Conservation (phyloP, 2,888 invertebrate genomes). For the Pristionchus arcanus region DNA sequence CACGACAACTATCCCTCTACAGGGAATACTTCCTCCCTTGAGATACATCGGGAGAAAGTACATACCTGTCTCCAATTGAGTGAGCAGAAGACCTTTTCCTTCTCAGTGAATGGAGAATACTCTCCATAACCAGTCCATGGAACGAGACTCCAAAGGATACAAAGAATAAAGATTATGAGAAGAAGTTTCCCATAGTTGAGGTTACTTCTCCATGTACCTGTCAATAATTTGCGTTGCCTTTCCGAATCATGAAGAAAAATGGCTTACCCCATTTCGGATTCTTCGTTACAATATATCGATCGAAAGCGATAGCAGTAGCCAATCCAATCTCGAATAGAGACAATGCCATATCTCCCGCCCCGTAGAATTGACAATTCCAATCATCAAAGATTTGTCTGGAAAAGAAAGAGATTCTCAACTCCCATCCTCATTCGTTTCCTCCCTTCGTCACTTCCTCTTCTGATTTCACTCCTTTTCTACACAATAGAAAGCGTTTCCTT, state of each 20-base stretch:
- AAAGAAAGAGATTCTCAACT: not conserved
- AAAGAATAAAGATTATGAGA: constrained; percentile 58
- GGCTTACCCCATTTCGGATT: constrained; percentile 69
- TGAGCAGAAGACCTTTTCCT: constrained; percentile 65
- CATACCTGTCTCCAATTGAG: constrained; percentile 69
- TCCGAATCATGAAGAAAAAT: not conserved
- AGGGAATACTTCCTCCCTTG: not conserved
- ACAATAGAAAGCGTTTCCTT: not conserved
- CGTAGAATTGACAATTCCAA: constrained; percentile 63
- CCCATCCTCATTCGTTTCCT: not conserved
- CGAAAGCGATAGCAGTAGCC: constrained; percentile 68
- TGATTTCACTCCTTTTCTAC: not conserved
- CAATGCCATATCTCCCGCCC: constrained; percentile 66
- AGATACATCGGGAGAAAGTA: too few species aligned
- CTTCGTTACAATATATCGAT: constrained; percentile 70
- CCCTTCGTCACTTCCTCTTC: not conserved
- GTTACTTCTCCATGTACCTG: constrained; percentile 66
- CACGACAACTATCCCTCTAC: not conserved
- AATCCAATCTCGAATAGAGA: constrained; percentile 66
- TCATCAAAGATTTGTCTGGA: constrained; percentile 63
- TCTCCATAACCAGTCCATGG: constrained; percentile 68
- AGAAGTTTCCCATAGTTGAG: constrained; percentile 66
- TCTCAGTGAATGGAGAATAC: constrained; percentile 63
- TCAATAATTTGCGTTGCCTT: not conserved
- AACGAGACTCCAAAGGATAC: constrained; percentile 63